Evolutionary conservation across 2,113 vertebrate species (phyloP), one percentile per base, ranked within the genome.

Genomic region (Polypterus senegalus): DNA sequence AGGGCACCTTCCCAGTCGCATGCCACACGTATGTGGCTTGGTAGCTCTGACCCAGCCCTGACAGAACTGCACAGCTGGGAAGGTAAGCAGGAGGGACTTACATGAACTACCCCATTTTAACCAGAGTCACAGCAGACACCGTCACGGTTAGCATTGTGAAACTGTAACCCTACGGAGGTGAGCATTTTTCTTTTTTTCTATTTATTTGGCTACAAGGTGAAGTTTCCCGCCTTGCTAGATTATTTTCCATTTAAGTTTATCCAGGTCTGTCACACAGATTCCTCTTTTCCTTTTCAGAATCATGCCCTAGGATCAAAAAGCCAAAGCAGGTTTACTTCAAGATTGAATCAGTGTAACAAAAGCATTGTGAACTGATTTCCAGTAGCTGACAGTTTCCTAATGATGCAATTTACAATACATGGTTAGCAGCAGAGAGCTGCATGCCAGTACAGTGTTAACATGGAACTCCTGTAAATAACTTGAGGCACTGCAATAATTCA

Each of bases 1-100:
- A 77, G 79, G 85, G 84, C 82, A 88, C 86, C 85, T 91, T 90
- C 79, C 76, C 68, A 79, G 84, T 72, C 64, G 58, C 81, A 74
- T 86, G 73, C 91, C 88, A 91, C 2, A 49, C 65, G 79, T 58
- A 90, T 71, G 71, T 74, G 75, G 72, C 82, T 84, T 88, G 89
- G 87, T 89, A 90, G 87, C 73, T 82, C 80, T 8, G 63, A 74
- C 73, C 76, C 73, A 69, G 74, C 75, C 81, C 69, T 78, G 81
- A 69, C 73, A 83, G 63, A 75, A 80, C 75, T 86, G 83, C 82
- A 73, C 76, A 79, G 80, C 66, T 27, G 77, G 69, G 70, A 55
- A 49, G 61, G 60, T 63, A 61, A 67, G 65, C 48, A 49, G 65
- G 47, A 8, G 3, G 44, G 64, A 71, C 71, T 83, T 75, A 81